phyloP scores from a whole-genome alignment of 2,888 invertebrate species.

The Tetragonula carbonaria region DNA sequence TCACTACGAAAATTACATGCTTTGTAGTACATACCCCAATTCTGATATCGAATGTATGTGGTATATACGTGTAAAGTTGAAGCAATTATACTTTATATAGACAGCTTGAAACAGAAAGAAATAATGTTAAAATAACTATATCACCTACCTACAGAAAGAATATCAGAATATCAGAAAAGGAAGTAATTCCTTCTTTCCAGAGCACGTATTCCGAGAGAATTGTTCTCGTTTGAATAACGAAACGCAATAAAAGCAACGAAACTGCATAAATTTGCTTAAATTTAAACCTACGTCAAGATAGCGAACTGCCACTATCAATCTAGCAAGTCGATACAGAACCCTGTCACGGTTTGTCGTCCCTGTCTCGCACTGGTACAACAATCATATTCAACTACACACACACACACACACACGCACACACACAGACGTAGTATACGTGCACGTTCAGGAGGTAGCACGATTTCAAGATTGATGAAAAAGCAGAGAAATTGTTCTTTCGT shows the following conservation, averaged over 20 bases:
- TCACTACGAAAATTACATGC: neutral
- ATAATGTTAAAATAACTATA: neutral
- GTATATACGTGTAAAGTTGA: neutral
- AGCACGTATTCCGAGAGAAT: neutral
- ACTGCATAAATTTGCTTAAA: neutral
- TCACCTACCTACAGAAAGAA: no score
- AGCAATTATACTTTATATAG: neutral
- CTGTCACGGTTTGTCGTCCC: constrained; percentile 32
- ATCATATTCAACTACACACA: constrained; percentile 13
- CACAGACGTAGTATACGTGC: neutral
- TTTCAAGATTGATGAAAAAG: constrained; percentile 49
- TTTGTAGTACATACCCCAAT: neutral
- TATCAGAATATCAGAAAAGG: neutral
- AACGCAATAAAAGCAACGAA: neutral
- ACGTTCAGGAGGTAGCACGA: constrained; percentile 23
- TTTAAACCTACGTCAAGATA: neutral
- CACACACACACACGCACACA: no score
- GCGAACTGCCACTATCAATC: constrained; percentile 4
- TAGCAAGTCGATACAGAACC: constrained; percentile 20
- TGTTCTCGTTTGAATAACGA: neutral
- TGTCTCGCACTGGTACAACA: constrained; percentile 51
- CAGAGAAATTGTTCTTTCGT: constrained; percentile 42
- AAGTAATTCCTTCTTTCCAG: neutral
- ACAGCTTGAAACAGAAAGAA: neutral
- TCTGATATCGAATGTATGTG: neutral